Evolutionary conservation across 2,113 vertebrate genomes (phyloP).

Genomic region (Camelus bactrianus): DNA sequence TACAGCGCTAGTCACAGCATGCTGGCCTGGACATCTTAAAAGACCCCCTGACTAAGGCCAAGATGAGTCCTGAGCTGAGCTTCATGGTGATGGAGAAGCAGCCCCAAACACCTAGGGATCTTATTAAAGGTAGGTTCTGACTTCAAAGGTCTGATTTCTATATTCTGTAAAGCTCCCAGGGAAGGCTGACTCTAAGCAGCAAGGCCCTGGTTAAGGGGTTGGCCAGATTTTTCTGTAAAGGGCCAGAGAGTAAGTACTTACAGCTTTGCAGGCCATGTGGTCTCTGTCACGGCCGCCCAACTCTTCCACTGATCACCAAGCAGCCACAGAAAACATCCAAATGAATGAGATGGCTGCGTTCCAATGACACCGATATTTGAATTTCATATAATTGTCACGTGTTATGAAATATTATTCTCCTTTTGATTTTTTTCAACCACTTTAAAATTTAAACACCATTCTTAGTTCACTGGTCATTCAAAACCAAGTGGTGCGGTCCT

Average conservation of each 20-base stretch:
- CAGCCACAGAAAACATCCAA: not conserved
- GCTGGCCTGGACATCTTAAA: not conserved
- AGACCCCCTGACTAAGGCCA: not conserved
- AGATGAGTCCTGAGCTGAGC: not conserved
- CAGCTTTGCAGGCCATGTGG: not conserved
- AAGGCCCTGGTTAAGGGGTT: not conserved
- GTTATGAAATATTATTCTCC: not conserved
- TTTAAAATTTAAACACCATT: conserved; percentile 12
- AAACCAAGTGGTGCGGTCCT: not conserved
- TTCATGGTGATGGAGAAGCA: not conserved
- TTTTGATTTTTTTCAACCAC: conserved; percentile 1
- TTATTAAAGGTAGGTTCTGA: not conserved
- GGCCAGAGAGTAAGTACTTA: not conserved
- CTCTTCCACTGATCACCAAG: not conserved
- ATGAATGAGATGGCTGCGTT: not conserved
- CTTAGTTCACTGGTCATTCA: not conserved
- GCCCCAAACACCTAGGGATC: not conserved
- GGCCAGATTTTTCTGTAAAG: not conserved
- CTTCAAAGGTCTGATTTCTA: not conserved
- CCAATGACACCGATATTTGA: not conserved
- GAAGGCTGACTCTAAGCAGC: not conserved
- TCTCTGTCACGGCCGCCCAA: not conserved
- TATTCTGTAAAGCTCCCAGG: not conserved
- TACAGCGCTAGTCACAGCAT: not conserved
- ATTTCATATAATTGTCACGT: not conserved